A percentile compares a stretch with the other conserved stretches of the same genome.
phyloP scores from a whole-genome alignment of 2,113 vertebrate genomes.

The Lonchura striata region DNA sequence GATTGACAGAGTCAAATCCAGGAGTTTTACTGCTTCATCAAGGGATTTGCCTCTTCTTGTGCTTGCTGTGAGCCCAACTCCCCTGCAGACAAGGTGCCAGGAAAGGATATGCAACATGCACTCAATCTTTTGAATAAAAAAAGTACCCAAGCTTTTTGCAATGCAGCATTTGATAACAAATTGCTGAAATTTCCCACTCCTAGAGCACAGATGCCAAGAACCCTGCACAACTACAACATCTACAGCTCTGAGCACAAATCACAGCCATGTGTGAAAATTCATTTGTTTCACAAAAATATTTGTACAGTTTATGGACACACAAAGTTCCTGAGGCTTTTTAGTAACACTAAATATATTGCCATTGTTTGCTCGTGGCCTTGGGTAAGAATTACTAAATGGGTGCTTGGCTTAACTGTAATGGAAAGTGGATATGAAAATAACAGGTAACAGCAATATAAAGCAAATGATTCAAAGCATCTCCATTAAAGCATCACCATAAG shows the following conservation, averaged over 20 bases:
- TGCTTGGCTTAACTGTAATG: slow-evolving; percentile 9
- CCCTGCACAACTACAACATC: not conserved
- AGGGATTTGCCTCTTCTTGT: not conserved
- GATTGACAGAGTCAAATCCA: not conserved
- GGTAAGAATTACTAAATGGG: slow-evolving; percentile 10
- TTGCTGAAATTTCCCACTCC: not conserved
- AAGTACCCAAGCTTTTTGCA: not conserved
- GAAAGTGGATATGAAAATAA: not conserved
- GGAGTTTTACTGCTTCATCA: not conserved
- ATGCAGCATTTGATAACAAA: not conserved
- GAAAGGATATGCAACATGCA: not conserved
- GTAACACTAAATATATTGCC: not conserved
- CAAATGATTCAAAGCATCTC: not conserved
- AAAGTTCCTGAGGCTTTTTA: not conserved
- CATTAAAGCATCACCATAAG: not conserved
- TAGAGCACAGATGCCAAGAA: not conserved
- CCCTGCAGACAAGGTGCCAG: not conserved
- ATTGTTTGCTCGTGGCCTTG: not conserved
- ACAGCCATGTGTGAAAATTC: not conserved
- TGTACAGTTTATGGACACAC: not conserved
- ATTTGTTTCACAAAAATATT: not conserved
- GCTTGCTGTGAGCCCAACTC: not conserved
- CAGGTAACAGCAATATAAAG: not conserved
- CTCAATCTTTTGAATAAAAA: not conserved
- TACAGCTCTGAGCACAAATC: not conserved